Percentiles rank a stretch among this genome's conserved stretches.
Evolutionary conservation across 1,140 invertebrate genomes (phyloP).

Genomic region (Melipona quadrifasciata): DNA sequence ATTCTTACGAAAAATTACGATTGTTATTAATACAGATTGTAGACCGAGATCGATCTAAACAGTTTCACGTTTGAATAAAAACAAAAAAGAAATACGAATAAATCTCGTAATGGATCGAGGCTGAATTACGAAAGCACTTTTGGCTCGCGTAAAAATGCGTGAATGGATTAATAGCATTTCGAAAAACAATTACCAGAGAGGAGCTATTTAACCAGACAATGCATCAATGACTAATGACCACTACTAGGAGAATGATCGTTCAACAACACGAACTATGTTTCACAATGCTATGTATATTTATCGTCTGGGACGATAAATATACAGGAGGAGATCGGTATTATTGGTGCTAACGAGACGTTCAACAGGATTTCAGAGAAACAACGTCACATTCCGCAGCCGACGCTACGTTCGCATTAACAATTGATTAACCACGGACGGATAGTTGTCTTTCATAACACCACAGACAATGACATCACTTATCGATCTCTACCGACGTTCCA

Average conservation of each 20-base stretch:
- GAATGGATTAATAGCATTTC: neutral
- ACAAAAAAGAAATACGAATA: too few relatives aligned
- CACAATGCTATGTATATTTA: neutral
- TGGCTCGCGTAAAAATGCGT: neutral
- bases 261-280: neutral
- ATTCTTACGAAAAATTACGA: too few relatives aligned
- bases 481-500: neutral
- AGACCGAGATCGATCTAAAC: too few relatives aligned
- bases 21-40: too few relatives aligned
- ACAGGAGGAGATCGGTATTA: neutral
- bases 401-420: conserved; percentile 35
- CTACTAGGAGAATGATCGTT: neutral
- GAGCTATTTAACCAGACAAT: neutral
- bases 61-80: too few relatives aligned
- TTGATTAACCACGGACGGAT: conserved; percentile 13
- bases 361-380: conserved; percentile 34
- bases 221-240: neutral
- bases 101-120: neutral
- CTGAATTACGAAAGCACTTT: neutral
- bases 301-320: neutral
- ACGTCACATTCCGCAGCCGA: neutral
- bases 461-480: neutral
- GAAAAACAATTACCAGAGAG: neutral
- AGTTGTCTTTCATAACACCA: neutral
- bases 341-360: neutral